A percentile compares a stretch with the other conserved stretches of the same genome.
These are phyloP conservation scores for Sebastes melanostomus DNA, from an alignment of 2,797 vertebrate genomes.

Conservation along the genomic window DNA sequence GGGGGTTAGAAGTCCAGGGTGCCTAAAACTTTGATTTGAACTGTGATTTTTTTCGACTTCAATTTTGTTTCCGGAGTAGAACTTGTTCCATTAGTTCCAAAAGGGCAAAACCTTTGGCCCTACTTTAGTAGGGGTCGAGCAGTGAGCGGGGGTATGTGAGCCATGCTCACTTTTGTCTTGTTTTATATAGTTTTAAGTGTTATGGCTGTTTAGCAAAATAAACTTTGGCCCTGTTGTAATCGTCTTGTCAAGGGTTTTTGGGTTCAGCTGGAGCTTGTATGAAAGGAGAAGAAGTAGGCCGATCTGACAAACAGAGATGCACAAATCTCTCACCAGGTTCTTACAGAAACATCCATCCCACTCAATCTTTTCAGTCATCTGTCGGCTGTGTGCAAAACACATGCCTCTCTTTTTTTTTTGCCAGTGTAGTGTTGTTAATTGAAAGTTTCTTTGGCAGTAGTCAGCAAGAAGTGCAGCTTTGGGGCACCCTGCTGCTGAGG, in stretches of 20 bases:
- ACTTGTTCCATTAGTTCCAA: too few relatives aligned
- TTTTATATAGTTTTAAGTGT: background rate
- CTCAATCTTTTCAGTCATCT: conserved; percentile 5
- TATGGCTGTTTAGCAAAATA: background rate
- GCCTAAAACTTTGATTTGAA: too few relatives aligned
- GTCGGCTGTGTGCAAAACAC: conserved; percentile 1
- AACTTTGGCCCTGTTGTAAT: conserved; percentile 35
- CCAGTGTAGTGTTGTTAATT: conserved; percentile 3
- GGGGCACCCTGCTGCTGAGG: conserved; percentile 8
- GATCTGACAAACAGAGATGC: conserved; percentile 1
- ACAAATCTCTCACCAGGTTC: conserved; percentile 7
- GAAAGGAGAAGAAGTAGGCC: conserved; percentile 16
- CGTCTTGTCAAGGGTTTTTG: conserved; percentile 1
- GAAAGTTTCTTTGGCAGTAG: conserved; percentile 20
- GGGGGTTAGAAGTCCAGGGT: too few relatives aligned
- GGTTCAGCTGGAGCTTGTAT: conserved; percentile 1
- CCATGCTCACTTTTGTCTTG: background rate
- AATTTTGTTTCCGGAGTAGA: too few relatives aligned
- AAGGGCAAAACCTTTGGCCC: too few relatives aligned
- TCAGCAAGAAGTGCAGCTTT: conserved; percentile 19
- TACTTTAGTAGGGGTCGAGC: too few relatives aligned
- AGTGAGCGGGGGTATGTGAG: too few relatives aligned
- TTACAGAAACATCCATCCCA: conserved; percentile 11
- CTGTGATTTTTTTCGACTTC: too few relatives aligned
- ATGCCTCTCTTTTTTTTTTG: background rate